Base-by-base conservation (phyloP, 2,797 vertebrate species). In the Spheniscus humboldti region DNA sequence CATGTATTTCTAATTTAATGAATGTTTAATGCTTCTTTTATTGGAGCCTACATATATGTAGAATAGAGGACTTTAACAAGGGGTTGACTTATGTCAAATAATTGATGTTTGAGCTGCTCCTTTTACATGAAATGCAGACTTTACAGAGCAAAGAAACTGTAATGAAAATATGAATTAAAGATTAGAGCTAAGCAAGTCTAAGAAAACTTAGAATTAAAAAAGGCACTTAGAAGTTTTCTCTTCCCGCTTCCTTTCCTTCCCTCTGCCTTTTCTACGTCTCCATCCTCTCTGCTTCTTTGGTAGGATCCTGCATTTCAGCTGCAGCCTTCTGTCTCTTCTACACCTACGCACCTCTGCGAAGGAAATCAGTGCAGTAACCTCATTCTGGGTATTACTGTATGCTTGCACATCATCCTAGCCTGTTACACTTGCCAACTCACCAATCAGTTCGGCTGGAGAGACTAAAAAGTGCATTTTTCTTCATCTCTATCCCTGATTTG, bases 101-200 rank as follows among this genome's bases (percentile, higher is more conserved):
- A 95, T 91, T 91, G 84, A 91, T 96, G 79, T 94, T 81, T 97
- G 72, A 84, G 68, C 82, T 93, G 66, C 75, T 94, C 72, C 75
- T 88, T 96, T 74, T 75, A 81, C 94, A 91, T 68, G 93, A 89
- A 96, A 94, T 48, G 76, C 94, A 96, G 86, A 89, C 39, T 88
- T 91, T 71, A 88, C 56, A 90, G 74, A 95, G 91, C 90, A 93
- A 92, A 95, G 69, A 88, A 55, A 94, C 93, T 94, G 76, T 94
- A 94, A 95, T 92, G 96, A 96, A 96, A 96, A 78, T 71, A 93
- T 90, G 59, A 93, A 95, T 96, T 96, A 96, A 96, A 96, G 56
- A 96, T 96, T 95, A 96, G 79, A 86, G 78, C 39, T 71, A 63
- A 95, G 76, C 85, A 91, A 95, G 93, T 83, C 78, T 83, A 60